phyloP scores from a whole-genome alignment of 1,140 invertebrate species.

The Diorhabda sublineata region DNA sequence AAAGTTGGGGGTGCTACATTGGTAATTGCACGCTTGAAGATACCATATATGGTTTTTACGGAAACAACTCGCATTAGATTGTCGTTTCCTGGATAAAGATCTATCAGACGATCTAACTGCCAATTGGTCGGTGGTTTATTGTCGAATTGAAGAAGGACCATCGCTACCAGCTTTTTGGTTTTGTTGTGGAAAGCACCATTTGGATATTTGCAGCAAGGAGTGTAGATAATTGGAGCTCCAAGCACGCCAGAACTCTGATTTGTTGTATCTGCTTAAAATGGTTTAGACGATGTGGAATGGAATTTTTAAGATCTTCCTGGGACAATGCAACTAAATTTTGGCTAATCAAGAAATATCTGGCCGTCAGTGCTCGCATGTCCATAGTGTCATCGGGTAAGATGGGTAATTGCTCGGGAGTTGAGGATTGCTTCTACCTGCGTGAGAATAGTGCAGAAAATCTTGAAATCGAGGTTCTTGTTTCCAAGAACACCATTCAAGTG shows the following conservation, averaged over 20 bases:
- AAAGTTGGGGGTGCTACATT: conserved; percentile 29
- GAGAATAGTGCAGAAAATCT: conserved; percentile 37
- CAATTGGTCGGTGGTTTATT: conserved; percentile 34
- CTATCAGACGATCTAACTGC: conserved; percentile 34
- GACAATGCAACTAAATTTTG: conserved; percentile 15
- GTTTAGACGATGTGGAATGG: conserved; percentile 13
- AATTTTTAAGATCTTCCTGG: conserved; percentile 16
- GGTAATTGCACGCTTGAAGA: conserved; percentile 30
- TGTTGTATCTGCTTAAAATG: conserved; percentile 17
- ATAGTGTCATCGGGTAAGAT: conserved; percentile 25
- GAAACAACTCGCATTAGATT: conserved; percentile 35
- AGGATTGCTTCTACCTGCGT: conserved; percentile 27
- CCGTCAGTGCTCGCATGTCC: conserved; percentile 27
- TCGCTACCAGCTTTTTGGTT: too few relatives aligned
- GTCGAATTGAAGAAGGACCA: too few relatives aligned
- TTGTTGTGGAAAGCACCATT: conserved; percentile 9
- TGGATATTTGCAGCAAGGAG: conserved; percentile 28
- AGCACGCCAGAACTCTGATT: conserved; percentile 30
- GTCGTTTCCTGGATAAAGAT: conserved; percentile 33
- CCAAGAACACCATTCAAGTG: conserved; percentile 32
- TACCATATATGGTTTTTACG: conserved; percentile 31
- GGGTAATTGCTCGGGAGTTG: conserved; percentile 27
- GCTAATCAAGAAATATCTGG: conserved; percentile 32
- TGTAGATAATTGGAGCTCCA: conserved; percentile 34
- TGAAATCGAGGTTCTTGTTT: conserved; percentile 32